Base-by-base conservation (phyloP, 1,140 invertebrate genomes). In the Tyrophagus putrescentiae region DNA sequence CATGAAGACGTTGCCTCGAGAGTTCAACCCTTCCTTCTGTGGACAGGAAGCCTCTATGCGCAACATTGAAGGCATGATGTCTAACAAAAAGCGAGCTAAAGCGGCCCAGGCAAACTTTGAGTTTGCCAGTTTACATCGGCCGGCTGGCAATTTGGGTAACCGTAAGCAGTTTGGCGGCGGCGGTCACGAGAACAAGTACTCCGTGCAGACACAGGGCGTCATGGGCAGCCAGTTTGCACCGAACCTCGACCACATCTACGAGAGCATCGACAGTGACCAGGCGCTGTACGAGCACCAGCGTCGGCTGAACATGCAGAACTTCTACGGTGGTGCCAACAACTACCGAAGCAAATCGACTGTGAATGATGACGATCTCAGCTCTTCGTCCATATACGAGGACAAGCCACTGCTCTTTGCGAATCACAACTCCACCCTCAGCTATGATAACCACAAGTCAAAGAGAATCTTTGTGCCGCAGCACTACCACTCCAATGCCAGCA, bases 221-320 rank as follows among this genome's bases (percentile, higher is more conserved):
- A 4, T 1, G 7, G 23, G 23, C n/a, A 48, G 31, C 31, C 11
- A 28, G 11, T 57, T 23, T 33, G 5, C 18, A 50, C 48, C 53
- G 28, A 45, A 54, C 27, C 45, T 63, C 23, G 62, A 63, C 29
- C 62, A 63, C 42, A 61, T 63, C 21, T 63, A 63, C 34, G 62
- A 63, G 53, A 52, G 48, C 18, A 63, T 63, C 13, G 62, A 63
- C 21, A 56, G 39, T 32, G 62, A 63, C 21, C 50, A 41, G 1
- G 33, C 41, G 2, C 13, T 54, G 27, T 44, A 59, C 27, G 56
- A 58, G 9, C 39, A 42, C 23, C 1, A 59, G 21, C 34, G 39
- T 28, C 57, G 57, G 29, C 33, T 59, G 13, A 16, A 59, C 2
- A 5, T 27, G 25, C 28, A 57, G 23, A 33, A 57, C 32, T 57